Evolutionary conservation across 1,140 invertebrate species (phyloP), one percentile per base, ranked within the genome.

Genomic region (Caenorhabditis remanei): DNA sequence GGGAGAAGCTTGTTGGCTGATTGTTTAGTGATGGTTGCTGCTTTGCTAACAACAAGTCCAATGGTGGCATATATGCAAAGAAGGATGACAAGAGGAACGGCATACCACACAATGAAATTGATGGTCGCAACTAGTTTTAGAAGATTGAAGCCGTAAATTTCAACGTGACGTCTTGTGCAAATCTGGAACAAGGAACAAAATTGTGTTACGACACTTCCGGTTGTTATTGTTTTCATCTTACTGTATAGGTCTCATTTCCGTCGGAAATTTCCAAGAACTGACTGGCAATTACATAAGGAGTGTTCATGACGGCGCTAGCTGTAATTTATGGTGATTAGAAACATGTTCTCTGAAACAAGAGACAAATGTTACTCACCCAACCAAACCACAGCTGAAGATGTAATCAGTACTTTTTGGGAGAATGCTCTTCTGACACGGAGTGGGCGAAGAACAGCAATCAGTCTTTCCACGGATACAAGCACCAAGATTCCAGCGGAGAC

Each of bases 401-500:
- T 53, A 19, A 89, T 85, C 16, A 91, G 67, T 7, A 92, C 88
- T 71, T 56, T 84, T 50, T 85, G 86, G 84, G 14, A 89, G 89
- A 83, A 91, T 53, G 65, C 91, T 50, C 85, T 89, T 83, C 46
- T 89, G 82, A 91, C 90, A 4, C 90, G 56, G 87, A 91, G 90
- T 19, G 91, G 91, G 40, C 91, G 85, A n/a, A 92, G 55, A 11
- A 92, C 91, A 7, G 91, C 91, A 58, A 92, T 90, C 79, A 92
- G 90, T 55, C 91, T 88, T 85, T 92, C 91, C 13, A 92, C 90
- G 16, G 91, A 92, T 21, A 92, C 82, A 32, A 92, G 84, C 48
- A 92, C 91, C 89, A 91, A 71, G 75, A 91, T 91, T 48, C 90
- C 90, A 75, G 91, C 91, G 56, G 90, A 91, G 13, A 88, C 84